phyloP scores from a whole-genome alignment of 2,797 vertebrate genomes.

The Philypnodon macrostomus region DNA sequence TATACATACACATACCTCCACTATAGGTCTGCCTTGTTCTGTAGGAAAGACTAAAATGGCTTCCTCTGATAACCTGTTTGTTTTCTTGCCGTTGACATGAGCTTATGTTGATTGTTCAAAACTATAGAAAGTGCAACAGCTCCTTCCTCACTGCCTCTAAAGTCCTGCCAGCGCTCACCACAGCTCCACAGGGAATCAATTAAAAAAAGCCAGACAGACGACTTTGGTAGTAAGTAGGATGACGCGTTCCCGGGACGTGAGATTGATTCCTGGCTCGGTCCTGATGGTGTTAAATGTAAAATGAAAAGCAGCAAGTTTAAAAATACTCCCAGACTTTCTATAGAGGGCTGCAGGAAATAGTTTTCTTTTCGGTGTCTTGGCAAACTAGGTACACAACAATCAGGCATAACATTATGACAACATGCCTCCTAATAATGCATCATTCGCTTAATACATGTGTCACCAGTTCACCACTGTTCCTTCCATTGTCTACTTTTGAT shows the following conservation, averaged over 20 bases:
- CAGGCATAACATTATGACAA: no score
- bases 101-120: slow-evolving; percentile 20
- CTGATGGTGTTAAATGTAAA: slow-evolving; percentile 24
- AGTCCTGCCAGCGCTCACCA: slow-evolving; percentile 15
- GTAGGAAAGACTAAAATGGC: not conserved
- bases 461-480: no score
- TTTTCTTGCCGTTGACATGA: slow-evolving; percentile 8
- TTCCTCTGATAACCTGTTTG: slow-evolving; percentile 2
- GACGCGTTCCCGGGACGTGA: slow-evolving; percentile 18
- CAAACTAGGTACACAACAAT: no score
- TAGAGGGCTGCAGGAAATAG: not conserved
- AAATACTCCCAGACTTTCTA: no score
- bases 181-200: slow-evolving; percentile 46
- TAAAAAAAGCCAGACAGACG: slow-evolving; percentile 30
- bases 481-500: no score
- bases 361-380: not conserved
- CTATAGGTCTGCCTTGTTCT: not conserved
- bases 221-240: slow-evolving; percentile 32
- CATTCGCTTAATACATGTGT: no score
- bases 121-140: slow-evolving; percentile 4
- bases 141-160: slow-evolving; percentile 18
- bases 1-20: no score
- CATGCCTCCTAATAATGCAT: no score
- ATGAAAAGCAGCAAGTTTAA: slow-evolving; percentile 19
- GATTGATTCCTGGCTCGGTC: slow-evolving; percentile 21